A percentile compares a stretch with the other conserved stretches of the same genome.
These are phyloP conservation scores for Heterocephalus glaber DNA, from an alignment of 2,113 vertebrate species.

Conservation along the genomic window DNA sequence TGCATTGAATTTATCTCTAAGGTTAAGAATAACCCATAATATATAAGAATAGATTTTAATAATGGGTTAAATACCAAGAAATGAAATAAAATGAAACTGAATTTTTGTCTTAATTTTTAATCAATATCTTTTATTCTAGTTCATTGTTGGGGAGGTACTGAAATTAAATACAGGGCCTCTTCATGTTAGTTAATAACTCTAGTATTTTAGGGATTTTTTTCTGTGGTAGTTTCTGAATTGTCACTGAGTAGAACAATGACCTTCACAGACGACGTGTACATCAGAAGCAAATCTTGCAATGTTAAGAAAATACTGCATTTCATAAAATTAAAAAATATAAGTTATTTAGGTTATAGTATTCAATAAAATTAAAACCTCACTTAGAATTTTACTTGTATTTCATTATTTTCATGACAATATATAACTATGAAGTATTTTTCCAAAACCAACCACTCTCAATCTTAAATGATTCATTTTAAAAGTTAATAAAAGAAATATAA, in stretches of 20 bases:
- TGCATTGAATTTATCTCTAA: background rate
- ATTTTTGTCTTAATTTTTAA: constrained; percentile 27
- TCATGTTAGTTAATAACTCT: background rate
- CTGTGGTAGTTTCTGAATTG: constrained; percentile 23
- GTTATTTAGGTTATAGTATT: background rate
- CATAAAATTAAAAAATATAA: constrained; percentile 11
- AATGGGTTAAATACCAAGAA: background rate
- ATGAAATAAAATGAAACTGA: constrained; percentile 35
- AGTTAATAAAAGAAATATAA: constrained; percentile 49
- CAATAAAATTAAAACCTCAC: background rate
- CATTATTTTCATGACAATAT: constrained; percentile 5
- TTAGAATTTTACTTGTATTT: constrained; percentile 31
- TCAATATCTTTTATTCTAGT: background rate
- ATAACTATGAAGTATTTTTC: constrained; percentile 22
- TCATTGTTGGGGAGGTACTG: background rate
- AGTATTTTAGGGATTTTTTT: constrained; percentile 1
- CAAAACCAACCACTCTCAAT: background rate
- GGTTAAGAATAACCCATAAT: constrained; percentile 14
- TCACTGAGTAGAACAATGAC: background rate
- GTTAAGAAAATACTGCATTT: background rate
- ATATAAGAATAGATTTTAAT: background rate
- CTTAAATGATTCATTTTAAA: constrained; percentile 59
- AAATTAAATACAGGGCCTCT: background rate
- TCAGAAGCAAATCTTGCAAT: constrained; percentile 39
- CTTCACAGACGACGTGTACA: background rate